Conservation (phyloP, 2,113 vertebrate species). For the Arvicanthis niloticus region DNA sequence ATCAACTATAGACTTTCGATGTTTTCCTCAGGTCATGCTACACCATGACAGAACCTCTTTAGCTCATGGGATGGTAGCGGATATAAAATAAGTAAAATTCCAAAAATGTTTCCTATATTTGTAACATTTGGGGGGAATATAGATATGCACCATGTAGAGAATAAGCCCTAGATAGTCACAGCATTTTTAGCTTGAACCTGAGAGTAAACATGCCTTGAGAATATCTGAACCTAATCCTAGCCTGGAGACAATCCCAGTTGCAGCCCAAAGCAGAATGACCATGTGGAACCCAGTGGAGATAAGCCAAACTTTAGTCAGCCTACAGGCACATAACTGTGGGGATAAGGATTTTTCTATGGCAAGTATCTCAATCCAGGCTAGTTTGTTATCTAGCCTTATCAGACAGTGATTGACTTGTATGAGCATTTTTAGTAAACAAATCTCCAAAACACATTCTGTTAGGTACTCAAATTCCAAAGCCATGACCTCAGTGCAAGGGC, state of each 20-base stretch:
- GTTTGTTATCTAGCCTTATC: background rate
- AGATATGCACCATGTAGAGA: background rate
- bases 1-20: background rate
- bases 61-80: background rate
- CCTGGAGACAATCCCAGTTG: background rate
- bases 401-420: background rate
- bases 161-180: background rate
- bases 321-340: background rate
- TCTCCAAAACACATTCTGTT: constrained; percentile 63
- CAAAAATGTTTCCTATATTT: background rate
- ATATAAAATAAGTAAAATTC: background rate
- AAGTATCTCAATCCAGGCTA: background rate
- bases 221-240: background rate
- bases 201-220: background rate
- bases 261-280: background rate
- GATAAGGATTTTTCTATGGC: background rate
- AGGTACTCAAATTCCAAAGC: constrained; percentile 51
- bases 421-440: background rate
- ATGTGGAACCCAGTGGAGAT: background rate
- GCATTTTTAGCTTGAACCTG: background rate
- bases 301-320: constrained; percentile 14
- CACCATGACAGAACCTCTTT: background rate
- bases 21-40: background rate
- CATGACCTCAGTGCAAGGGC: constrained; percentile 65
- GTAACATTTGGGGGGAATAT: background rate